Conservation (phyloP, 2,888 invertebrate species). For the Megamerina dolium region DNA sequence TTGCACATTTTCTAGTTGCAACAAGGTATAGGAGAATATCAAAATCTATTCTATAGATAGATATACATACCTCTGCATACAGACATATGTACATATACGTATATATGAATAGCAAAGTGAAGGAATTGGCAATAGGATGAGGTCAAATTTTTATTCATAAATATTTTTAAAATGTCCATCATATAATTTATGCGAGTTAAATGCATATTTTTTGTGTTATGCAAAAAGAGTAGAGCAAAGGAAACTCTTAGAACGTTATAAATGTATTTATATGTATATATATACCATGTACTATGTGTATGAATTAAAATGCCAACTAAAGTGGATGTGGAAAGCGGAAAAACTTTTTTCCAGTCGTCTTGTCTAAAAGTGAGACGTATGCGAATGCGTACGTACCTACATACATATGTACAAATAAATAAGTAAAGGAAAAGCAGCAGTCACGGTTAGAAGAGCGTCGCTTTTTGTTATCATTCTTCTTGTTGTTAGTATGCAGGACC, state of each 20-base stretch:
- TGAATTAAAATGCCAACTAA: background rate
- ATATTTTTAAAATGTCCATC: conserved; percentile 8
- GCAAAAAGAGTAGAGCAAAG: no score
- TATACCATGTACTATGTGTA: no score
- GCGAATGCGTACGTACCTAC: background rate
- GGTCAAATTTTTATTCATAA: conserved; percentile 14
- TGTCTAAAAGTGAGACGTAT: conserved; percentile 1
- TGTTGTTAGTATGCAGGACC: no score
- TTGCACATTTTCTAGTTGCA: no score
- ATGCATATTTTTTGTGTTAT: conserved; percentile 8
- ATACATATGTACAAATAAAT: background rate
- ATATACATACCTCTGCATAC: no score
- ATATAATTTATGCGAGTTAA: conserved; percentile 9
- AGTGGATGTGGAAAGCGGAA: conserved; percentile 5
- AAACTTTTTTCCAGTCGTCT: conserved; percentile 7
- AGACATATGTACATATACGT: no score
- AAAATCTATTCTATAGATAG: no score
- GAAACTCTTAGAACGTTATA: no score
- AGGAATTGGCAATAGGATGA: conserved; percentile 10
- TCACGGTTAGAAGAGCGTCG: background rate
- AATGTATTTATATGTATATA: no score
- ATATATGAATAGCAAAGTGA: no score
- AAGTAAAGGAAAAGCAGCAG: background rate
- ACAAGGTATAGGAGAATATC: no score
- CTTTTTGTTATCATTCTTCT: no score